Percentiles rank a stretch among this genome's conserved stretches.
phyloP scores from a whole-genome alignment of 2,113 vertebrate genomes.

The Pelmatolapia mariae region DNA sequence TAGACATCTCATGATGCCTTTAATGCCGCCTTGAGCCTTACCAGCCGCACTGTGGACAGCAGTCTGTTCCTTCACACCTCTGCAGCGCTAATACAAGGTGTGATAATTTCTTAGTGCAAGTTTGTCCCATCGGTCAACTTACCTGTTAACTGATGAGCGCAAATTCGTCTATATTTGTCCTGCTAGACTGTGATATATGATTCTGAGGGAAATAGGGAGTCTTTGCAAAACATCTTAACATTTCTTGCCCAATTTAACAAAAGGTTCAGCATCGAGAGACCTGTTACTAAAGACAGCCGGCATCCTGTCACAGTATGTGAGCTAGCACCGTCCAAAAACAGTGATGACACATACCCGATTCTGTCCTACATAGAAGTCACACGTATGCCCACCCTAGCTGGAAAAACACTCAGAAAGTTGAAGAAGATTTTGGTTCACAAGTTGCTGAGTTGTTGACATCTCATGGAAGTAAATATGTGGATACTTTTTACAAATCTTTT shows the following conservation, averaged over 20 bases:
- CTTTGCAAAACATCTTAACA: neutral
- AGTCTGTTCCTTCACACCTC: constrained; percentile 58
- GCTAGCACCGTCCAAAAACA: neutral
- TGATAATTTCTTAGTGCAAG: constrained; percentile 18
- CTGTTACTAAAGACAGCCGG: neutral
- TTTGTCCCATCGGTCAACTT: neutral
- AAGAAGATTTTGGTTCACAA: neutral
- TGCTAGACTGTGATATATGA: neutral
- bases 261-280: neutral
- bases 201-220: neutral
- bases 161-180: neutral
- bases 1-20: constrained; percentile 43
- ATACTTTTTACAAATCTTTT: neutral
- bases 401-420: neutral
- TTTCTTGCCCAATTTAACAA: neutral
- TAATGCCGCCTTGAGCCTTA: constrained; percentile 1
- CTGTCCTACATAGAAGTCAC: neutral
- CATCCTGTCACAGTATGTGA: neutral
- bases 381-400: neutral
- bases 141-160: constrained; percentile 10
- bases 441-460: neutral
- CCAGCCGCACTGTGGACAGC: constrained; percentile 28
- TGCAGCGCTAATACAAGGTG: constrained; percentile 21
- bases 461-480: neutral
- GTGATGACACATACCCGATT: neutral